Evolutionary conservation across 2,113 vertebrate species (phyloP), one percentile per base, ranked within the genome.

Genomic region (Caloenas nicobarica): DNA sequence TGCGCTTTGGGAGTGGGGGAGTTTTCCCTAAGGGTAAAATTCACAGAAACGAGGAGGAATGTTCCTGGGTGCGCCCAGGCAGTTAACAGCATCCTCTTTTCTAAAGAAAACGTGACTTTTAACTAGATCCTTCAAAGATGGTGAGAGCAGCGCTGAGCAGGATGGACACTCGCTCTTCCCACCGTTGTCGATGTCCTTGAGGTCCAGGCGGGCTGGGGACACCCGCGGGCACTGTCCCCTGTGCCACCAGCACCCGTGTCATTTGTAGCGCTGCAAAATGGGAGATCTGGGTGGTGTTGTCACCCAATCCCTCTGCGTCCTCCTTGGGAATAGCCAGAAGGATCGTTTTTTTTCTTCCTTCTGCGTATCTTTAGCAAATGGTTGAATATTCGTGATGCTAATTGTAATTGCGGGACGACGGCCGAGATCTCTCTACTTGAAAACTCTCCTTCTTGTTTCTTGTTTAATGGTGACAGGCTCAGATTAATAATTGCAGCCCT

Each of bases 271-370:
- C 64, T 69, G 77, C 31, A 25, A 24, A 29, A 28, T 33, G n/a
- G 44, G 29, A 23, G 44, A 23, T 26, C 34, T 7, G 29, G 8
- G 6, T 60, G 23, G 44, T n/a, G 25, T 40, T 7, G 5, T 33
- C 60, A 57, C 29, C 25, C 36, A 3, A 4, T 65, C 34, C 40
- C 58, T 90, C 69, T 34, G 21, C 2, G 2, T 25, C 82, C 48
- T 25, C 80, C 36, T 22, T 54, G n/a, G 60, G 34, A 70, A 15
- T 0, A 53, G 54, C 54, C 26, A 0, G 0, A 0, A n/a, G 57
- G 23, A 33, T 19, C 36, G 8, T 7, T 23, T 5, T 5, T 3
- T 6, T 9, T 31, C 72, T 72, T 54, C 56, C 36, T 82, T 50
- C 40, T 69, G 21, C 24, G 0, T 4, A 3, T 38, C 66, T 50